Base-by-base conservation (phyloP, 1,140 invertebrate species). In the Magallana angulata region DNA sequence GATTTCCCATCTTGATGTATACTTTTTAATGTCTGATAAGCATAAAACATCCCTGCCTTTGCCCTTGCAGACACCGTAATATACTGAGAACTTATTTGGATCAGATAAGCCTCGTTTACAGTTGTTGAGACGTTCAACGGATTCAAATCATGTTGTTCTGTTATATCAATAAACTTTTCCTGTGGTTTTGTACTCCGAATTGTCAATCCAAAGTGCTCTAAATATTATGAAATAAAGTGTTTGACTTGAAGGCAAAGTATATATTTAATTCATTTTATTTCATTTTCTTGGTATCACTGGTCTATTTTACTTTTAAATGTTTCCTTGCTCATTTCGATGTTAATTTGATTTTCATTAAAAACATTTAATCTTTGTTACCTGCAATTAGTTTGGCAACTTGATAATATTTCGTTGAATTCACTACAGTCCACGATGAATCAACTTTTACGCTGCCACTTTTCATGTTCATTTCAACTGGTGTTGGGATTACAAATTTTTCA, bases 21-120 rank as follows among this genome's bases (percentile, higher is more conserved):
- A 24, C 90, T 88, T 0, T 91, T 18, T 7, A 93, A 57, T 30
- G 91, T 90, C 59, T 93, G 91, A 11, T 91, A 59, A 11, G 89
- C 92, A 86, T 92, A 91, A 60, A 92, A 92, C 7, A 88, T 89
- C 7, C 91, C 92, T 57, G 85, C 56, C 11, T 11, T 18, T 24
- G 18, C 30, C 36, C 11, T 76, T 30, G 24, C 68, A 0, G 18
- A 76, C 8, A 76, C 36, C 4, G 11, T 18, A 12, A 76, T 76
- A 30, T 8, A 2, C 2, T 7, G 6, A 9, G 18, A 12, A 30
- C 24, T 76, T 11, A 76, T 76, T 30, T 36, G 24, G 7, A 76
- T 76, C 24, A 4, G 36, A 30, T 76, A 76, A 12, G 24, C 68
- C 8, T 76, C 68, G 11, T 76, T 11, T 7, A 30, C 24, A 5